phyloP scores from a whole-genome alignment of 2,113 vertebrate genomes.

The Amphiprion percula region DNA sequence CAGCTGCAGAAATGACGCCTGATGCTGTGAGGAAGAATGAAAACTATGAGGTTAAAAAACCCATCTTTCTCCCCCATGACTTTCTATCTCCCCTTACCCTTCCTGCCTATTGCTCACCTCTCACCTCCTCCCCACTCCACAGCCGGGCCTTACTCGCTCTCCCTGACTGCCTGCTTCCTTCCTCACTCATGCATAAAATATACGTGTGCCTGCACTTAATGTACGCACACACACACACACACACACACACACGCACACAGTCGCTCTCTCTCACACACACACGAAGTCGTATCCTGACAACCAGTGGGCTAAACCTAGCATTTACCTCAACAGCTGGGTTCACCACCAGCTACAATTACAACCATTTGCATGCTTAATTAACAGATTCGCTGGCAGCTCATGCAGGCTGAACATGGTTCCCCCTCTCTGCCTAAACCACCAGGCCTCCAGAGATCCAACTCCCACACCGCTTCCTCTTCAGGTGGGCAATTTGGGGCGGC shows the following conservation, averaged over 20 bases:
- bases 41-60: conserved; percentile 64
- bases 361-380: conserved; percentile 86
- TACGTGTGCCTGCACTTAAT: conserved; percentile 27
- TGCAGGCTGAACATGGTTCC: conserved; percentile 63
- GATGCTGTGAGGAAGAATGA: conserved; percentile 15
- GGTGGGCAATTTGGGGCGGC: conserved; percentile 64
- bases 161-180: conserved; percentile 14
- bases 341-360: conserved; percentile 84
- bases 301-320: conserved; percentile 78
- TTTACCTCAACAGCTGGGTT: conserved; percentile 86
- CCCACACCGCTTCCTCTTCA: conserved; percentile 68
- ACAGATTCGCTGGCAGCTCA: conserved; percentile 83
- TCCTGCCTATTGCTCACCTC: conserved; percentile 41
- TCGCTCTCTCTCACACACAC: conserved; percentile 9
- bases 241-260: conserved; percentile 28
- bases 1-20: conserved; percentile 66
- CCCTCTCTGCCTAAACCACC: conserved; percentile 70
- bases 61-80: conserved; percentile 14
- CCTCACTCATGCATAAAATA: conserved; percentile 57
- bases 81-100: conserved; percentile 20
- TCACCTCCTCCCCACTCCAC: conserved; percentile 24
- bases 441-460: conserved; percentile 66
- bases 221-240: conserved; percentile 10
- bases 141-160: conserved; percentile 4
- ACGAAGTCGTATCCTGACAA: conserved; percentile 71